Evolutionary conservation across 2,797 vertebrate genomes (phyloP).

Genomic region (Kryptopterus vitreolus): DNA sequence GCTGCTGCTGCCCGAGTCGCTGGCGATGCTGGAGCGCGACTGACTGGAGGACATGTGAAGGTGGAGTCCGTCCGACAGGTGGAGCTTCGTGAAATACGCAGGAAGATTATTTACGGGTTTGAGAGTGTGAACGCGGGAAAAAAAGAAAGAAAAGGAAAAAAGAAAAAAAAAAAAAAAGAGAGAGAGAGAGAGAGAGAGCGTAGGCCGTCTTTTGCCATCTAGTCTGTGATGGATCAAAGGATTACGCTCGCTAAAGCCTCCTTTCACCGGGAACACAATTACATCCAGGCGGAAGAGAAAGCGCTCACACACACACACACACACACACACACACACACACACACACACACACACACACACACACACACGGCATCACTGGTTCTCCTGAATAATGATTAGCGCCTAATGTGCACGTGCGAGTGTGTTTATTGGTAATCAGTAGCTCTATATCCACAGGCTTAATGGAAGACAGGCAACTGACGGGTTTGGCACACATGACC

Average conservation of each 20-base stretch:
- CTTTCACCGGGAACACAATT: constrained; percentile 54
- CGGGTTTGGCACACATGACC: constrained; percentile 36
- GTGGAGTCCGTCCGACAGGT: constrained; percentile 96
- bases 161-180: too few relatives aligned
- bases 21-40: constrained; percentile 99
- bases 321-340: background rate
- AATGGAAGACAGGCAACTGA: constrained; percentile 38
- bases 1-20: constrained; percentile 99
- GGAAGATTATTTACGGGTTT: too few relatives aligned
- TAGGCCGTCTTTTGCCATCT: constrained; percentile 40
- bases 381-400: background rate
- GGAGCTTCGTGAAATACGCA: constrained; percentile 97
- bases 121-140: background rate
- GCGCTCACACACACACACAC: background rate
- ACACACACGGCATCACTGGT: background rate
- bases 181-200: constrained; percentile 23
- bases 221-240: constrained; percentile 40
- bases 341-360: background rate
- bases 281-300: constrained; percentile 56
- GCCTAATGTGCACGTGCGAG: constrained; percentile 13
- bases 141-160: constrained; percentile 10
- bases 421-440: constrained; percentile 23
- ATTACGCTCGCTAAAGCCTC: constrained; percentile 43
- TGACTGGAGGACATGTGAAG: constrained; percentile 97
- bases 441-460: constrained; percentile 36